Evolutionary conservation across 1,140 invertebrate genomes (phyloP).

Genomic region (Phortica variegata): DNA sequence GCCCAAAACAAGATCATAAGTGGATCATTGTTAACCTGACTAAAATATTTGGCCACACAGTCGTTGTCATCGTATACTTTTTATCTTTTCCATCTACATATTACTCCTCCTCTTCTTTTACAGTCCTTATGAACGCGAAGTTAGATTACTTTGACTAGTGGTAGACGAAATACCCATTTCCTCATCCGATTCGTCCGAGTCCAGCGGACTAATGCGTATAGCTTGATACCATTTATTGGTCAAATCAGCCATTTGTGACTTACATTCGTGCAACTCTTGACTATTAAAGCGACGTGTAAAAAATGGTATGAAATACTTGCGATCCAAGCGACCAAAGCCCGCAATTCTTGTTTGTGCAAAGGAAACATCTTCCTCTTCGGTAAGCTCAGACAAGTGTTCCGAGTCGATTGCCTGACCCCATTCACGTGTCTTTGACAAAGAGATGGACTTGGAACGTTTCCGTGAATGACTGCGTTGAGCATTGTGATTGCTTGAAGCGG

Average conservation of each 20-base stretch:
- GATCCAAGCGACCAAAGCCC: conserved; percentile 86
- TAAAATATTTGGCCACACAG: conserved; percentile 22
- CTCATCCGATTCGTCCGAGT: conserved; percentile 63
- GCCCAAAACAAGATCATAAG: too few species aligned
- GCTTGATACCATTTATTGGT: conserved; percentile 97
- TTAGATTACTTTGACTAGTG: conserved; percentile 45
- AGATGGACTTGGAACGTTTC: conserved; percentile 80
- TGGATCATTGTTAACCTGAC: conserved; percentile 4
- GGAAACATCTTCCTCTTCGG: conserved; percentile 82
- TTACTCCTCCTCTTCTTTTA: background rate
- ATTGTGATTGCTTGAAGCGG: conserved; percentile 3
- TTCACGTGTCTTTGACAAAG: conserved; percentile 94
- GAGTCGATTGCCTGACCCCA: conserved; percentile 96
- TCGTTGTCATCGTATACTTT: conserved; percentile 1
- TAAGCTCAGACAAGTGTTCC: conserved; percentile 92
- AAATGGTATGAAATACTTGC: conserved; percentile 93
- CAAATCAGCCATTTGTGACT: conserved; percentile 92
- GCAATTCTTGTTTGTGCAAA: conserved; percentile 67
- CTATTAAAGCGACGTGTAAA: conserved; percentile 93
- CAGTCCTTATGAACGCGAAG: conserved; percentile 32
- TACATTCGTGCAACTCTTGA: conserved; percentile 91
- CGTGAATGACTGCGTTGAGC: conserved; percentile 57
- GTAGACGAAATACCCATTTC: conserved; percentile 42
- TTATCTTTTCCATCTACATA: background rate
- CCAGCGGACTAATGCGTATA: conserved; percentile 77